Percentiles rank a stretch among this genome's conserved stretches.
These are phyloP conservation scores for Ictidomys tridecemlineatus DNA, from an alignment of 2,113 vertebrate species.

Conservation along the genomic window DNA sequence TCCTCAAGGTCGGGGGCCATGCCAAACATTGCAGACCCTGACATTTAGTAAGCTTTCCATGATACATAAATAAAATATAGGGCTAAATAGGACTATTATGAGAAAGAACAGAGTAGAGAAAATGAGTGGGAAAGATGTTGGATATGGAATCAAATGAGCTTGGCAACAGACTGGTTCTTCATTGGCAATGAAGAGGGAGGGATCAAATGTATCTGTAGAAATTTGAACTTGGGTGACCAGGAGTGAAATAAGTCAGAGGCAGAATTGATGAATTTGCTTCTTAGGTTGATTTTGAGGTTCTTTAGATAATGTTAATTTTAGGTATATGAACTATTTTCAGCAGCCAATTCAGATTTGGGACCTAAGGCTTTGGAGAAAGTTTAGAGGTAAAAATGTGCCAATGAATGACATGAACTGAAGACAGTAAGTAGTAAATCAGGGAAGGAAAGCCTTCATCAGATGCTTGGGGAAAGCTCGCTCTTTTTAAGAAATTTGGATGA, in stretches of 20 bases:
- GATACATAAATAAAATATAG: neutral
- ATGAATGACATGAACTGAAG: neutral
- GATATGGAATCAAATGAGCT: neutral
- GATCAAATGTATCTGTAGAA: neutral
- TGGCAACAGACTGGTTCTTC: neutral
- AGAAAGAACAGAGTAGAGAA: neutral
- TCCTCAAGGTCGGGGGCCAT: neutral
- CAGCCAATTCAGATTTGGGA: neutral
- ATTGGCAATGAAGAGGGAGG: neutral
- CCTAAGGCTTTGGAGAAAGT: neutral
- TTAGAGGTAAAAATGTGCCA: neutral
- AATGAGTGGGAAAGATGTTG: neutral
- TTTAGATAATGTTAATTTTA: constrained; percentile 40
- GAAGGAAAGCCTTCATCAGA: neutral
- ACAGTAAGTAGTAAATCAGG: neutral
- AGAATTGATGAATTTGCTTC: constrained; percentile 11
- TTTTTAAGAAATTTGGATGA: constrained; percentile 46
- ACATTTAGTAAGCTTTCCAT: neutral
- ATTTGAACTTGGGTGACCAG: neutral
- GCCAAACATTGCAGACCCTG: neutral
- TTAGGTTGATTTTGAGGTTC: neutral
- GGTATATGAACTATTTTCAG: neutral
- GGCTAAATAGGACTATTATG: neutral
- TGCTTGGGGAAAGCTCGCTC: neutral
- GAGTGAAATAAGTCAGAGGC: neutral